Conservation (phyloP, 2,888 invertebrate species). For the Trissolcus brochymenae region DNA sequence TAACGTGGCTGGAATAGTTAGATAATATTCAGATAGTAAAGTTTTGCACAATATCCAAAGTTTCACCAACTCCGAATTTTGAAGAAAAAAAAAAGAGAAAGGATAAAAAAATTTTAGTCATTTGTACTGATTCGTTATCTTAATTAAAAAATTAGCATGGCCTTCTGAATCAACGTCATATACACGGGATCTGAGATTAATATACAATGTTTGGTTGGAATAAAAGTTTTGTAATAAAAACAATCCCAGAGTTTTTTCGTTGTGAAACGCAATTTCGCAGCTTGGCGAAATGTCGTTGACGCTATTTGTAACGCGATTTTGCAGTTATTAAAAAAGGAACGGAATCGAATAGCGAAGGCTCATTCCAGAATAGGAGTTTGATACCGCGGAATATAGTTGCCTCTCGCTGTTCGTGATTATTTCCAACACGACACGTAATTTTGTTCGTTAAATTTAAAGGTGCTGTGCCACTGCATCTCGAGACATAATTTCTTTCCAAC, state of each 20-base stretch:
- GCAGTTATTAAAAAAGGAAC: conserved; percentile 12
- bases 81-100: background rate
- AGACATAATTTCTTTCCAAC: conserved; percentile 24
- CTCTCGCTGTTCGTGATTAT: conserved; percentile 24
- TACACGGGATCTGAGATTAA: no score
- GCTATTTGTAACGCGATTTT: conserved; percentile 11
- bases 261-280: background rate
- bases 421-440: conserved; percentile 36
- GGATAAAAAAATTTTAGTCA: no score
- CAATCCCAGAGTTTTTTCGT: no score
- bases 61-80: background rate
- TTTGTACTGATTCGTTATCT: no score
- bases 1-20: background rate
- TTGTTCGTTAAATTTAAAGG: conserved; percentile 34
- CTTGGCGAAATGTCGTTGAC: background rate
- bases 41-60: no score
- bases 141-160: no score
- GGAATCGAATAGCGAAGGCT: conserved; percentile 8
- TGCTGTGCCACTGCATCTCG: conserved; percentile 2
- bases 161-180: no score
- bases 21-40: no score
- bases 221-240: no score
- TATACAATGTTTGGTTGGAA: no score
- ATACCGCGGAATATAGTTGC: conserved; percentile 17
- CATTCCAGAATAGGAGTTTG: conserved; percentile 2